phyloP scores from a whole-genome alignment of 2,113 vertebrate genomes.

The Uria aalge region DNA sequence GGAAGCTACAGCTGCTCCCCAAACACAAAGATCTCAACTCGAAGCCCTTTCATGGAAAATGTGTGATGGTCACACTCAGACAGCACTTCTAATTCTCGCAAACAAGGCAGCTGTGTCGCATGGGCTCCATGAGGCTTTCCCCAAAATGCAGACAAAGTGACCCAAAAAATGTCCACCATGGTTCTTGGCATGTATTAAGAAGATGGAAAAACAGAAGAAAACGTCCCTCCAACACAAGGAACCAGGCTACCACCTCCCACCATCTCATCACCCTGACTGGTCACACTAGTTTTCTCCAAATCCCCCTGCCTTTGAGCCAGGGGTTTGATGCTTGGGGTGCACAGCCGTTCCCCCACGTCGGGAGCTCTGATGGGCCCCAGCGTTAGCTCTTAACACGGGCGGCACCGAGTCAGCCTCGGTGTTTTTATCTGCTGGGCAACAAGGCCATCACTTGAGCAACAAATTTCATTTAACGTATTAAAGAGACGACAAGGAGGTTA shows the following conservation, averaged over 20 bases:
- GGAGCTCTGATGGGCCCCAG: background rate
- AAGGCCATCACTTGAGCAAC: background rate
- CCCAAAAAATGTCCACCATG: rapidly evolving
- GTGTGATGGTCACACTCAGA: background rate
- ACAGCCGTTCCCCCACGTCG: rapidly evolving
- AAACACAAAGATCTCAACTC: background rate
- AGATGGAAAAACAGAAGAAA: background rate
- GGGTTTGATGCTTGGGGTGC: background rate
- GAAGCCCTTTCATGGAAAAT: background rate
- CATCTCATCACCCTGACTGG: background rate
- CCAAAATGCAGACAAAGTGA: background rate
- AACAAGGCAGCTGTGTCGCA: rapidly evolving
- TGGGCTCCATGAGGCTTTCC: background rate
- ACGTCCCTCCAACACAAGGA: background rate
- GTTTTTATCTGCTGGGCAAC: background rate
- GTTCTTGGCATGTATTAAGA: background rate
- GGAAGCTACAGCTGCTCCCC: background rate
- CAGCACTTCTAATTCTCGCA: background rate
- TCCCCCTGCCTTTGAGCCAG: rapidly evolving
- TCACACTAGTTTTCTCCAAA: background rate
- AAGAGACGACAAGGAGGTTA: background rate
- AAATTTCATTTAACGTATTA: background rate
- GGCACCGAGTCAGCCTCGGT: rapidly evolving
- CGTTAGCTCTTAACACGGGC: rapidly evolving
- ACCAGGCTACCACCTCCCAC: background rate